Base-by-base conservation (phyloP, 37 sponge, comb jelly and placozoan genomes). In the Amphimedon queenslandica region DNA sequence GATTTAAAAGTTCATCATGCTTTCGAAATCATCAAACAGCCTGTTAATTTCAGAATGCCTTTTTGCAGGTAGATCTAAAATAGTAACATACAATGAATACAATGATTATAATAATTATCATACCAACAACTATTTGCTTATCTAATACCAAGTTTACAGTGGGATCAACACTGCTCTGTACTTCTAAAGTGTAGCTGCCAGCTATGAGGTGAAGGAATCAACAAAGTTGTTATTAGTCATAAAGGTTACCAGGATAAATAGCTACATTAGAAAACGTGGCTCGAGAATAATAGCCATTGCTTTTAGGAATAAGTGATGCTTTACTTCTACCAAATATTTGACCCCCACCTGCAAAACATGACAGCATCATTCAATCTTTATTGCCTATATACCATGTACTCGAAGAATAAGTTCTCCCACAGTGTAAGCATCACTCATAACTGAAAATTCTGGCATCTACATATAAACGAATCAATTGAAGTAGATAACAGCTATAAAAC, bases 11-110 rank as follows among this genome's bases (percentile, higher is more conserved):
- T 83, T 63, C 1, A 92, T 70, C 78, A 92, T 75, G 42, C 74
- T 57, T 27, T 87, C 89, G 2, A 92, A 69, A 51, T 88, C 88
- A 34, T 79, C 69, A 63, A 92, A 92, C 31, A 87, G 74, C 29
- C 71, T 35, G 38, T 91, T 89, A 2, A 92, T 42, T 60, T 92
- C 88, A 40, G 70, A 58, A 2, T 71, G 51, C 23, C 71, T 57
- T 65, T 90, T 92, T 5, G 85, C 76, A 20, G 93, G 77, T 42
- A 76, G 77, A 42, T 13, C 81, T 75, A 51, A 2, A 61, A 29
- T 55, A 43, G 27, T 20, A 28, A 63, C 13, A 13, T 47, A 13
- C 53, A 47, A 18, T 47, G 13, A 47, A 47, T 18, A 47, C 30
- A 71, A 55, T 13, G 18, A 28, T 55, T 32, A 53, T 18, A 37